Percentiles rank a stretch among this genome's conserved stretches.
Evolutionary conservation across 2,888 invertebrate genomes (phyloP).

Genomic region (Geophilus truncorum): DNA sequence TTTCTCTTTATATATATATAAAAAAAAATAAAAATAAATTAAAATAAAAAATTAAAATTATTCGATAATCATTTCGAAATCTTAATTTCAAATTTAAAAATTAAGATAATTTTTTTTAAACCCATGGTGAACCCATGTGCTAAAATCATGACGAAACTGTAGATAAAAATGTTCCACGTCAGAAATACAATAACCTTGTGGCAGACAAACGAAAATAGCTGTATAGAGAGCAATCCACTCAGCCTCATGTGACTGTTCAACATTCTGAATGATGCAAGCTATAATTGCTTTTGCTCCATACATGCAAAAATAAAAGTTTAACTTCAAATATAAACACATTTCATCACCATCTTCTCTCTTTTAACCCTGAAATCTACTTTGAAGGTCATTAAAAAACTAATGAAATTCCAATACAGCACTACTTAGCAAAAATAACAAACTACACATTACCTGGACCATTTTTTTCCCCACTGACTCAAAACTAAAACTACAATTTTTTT

Average conservation of each 20-base stretch:
- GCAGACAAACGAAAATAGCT: not conserved
- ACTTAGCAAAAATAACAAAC: not conserved
- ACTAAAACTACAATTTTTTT: too few relatives aligned
- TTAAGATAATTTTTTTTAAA: too few relatives aligned
- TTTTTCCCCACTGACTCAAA: too few relatives aligned
- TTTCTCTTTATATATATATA: too few relatives aligned
- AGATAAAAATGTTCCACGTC: not conserved
- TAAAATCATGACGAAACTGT: not conserved
- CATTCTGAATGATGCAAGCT: not conserved
- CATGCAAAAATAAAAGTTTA: not conserved
- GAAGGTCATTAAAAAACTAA: too few relatives aligned
- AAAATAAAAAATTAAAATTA: not conserved
- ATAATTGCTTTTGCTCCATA: not conserved
- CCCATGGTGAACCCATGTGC: not conserved
- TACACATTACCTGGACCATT: not conserved
- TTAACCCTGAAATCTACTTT: not conserved
- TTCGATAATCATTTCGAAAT: too few relatives aligned
- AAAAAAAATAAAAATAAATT: not conserved
- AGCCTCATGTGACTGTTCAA: not conserved
- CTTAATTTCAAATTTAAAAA: too few relatives aligned
- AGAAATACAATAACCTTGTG: not conserved
- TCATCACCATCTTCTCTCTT: not conserved
- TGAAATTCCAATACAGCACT: too few relatives aligned
- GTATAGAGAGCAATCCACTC: not conserved
- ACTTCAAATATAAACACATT: not conserved